Base-by-base conservation (phyloP, 2,113 vertebrate species). In the Anolis carolinensis region DNA sequence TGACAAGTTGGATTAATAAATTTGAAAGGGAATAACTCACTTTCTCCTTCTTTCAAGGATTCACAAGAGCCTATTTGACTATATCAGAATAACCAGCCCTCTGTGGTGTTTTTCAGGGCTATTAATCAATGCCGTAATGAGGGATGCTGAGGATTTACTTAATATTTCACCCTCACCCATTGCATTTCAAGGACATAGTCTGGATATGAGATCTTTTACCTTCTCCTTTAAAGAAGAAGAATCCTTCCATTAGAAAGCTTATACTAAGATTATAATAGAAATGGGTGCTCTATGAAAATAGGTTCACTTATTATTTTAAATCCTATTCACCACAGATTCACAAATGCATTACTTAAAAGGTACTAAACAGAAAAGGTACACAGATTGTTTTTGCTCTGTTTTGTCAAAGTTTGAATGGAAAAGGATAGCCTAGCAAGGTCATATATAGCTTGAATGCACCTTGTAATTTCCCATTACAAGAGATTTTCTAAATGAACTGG, bases 31-130 rank as follows among this genome's bases (percentile, higher is more conserved):
- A 85, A 86, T 25, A 86, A 3, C 2, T 79, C 1, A 1, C 1
- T 89, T 88, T 85, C 4, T 89, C 21, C 32, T 89, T 4, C 48
- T 87, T 89, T 48, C 21, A 86, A 78, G 30, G 81, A 55, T 21
- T 81, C 4, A 36, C 1, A 16, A 88, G 67, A 16, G 1, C 5
- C 83, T 89, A 44, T 74, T 89, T 89, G 65, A 85, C 13, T 63
- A 83, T 1, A 11, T 85, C 11, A 23, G 25, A 89, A 89, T 48
- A 27, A 34, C 63, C 79, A 76, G n/a, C 88, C 25, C 88, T 2
- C 18, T 75, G 16, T 7, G 27, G 1, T 75, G 77, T 70, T 72
- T 75, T 79, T 87, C 50, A 84, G 39, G 30, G 21, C 86, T 76
- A 89, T 85, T 79, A 80, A 67, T n/a, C 1, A 1, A 21, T 50